Conservation (phyloP, 1,140 invertebrate genomes). For the Lepidostoma basale region DNA sequence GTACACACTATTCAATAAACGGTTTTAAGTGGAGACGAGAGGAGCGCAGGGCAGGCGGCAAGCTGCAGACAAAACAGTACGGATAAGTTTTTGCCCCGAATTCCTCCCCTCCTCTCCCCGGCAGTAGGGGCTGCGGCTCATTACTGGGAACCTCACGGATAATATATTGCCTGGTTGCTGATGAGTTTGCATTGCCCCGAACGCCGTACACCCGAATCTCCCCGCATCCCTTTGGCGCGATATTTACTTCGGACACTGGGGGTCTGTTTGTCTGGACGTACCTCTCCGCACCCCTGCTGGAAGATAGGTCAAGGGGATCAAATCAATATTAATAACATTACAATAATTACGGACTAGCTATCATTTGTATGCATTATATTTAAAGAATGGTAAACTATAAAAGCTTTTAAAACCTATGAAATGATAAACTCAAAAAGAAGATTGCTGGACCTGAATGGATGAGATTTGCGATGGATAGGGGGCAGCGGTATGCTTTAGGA, state of each 20-base stretch:
- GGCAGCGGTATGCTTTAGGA: no score
- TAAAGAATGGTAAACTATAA: no score
- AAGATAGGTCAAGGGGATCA: constrained; percentile 13
- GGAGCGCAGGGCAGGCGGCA: constrained; percentile 17
- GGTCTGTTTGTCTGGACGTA: neutral
- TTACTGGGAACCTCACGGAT: constrained; percentile 46
- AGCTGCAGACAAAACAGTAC: constrained; percentile 39
- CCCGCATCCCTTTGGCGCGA: constrained; percentile 1
- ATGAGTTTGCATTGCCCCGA: constrained; percentile 45
- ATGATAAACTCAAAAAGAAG: no score
- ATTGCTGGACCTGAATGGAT: no score
- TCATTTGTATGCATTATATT: neutral
- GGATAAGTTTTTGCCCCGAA: constrained; percentile 40
- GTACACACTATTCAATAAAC: neutral
- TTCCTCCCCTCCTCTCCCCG: neutral
- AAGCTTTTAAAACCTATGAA: no score
- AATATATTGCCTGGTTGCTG: constrained; percentile 47
- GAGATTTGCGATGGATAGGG: no score
- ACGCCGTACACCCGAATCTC: neutral
- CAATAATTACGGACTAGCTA: neutral
- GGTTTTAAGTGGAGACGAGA: constrained; percentile 17
- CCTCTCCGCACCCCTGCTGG: neutral
- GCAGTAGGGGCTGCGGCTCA: constrained; percentile 44
- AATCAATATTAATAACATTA: neutral
- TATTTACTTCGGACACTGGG: constrained; percentile 25